Percentiles rank a stretch among this genome's conserved stretches.
phyloP scores from a whole-genome alignment of 2,113 vertebrate species.

The Pachypanchax playfairii region DNA sequence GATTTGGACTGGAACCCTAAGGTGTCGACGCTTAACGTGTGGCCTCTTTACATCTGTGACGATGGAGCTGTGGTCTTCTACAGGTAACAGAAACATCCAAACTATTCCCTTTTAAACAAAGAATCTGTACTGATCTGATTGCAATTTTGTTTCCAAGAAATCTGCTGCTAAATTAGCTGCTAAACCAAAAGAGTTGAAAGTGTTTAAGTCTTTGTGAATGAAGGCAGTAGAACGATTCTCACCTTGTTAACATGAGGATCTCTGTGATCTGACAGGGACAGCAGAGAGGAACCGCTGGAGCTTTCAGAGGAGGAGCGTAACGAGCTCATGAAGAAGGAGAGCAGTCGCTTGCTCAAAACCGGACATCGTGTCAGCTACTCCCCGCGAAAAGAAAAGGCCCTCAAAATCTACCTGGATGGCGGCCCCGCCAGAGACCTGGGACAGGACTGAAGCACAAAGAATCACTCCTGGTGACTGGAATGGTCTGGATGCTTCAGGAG shows the following conservation, averaged over 20 bases:
- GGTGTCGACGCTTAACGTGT: constrained; percentile 95
- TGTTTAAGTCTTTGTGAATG: too few species aligned
- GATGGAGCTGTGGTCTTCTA: constrained; percentile 99
- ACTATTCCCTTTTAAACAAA: background rate
- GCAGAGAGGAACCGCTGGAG: constrained; percentile 91
- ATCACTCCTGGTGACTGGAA: constrained; percentile 56
- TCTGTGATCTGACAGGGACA: constrained; percentile 81
- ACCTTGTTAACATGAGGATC: background rate
- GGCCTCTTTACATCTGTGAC: constrained; percentile 99
- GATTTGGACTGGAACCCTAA: constrained; percentile 99
- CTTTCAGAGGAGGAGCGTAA: constrained; percentile 95
- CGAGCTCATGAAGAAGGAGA: constrained; percentile 98
- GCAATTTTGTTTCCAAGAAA: too few species aligned
- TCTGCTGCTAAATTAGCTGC: too few species aligned
- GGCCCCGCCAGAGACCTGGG: constrained; percentile 92
- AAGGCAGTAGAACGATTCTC: too few species aligned
- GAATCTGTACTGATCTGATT: too few species aligned
- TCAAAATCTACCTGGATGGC: constrained; percentile 98
- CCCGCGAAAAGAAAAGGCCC: constrained; percentile 98
- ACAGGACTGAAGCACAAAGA: constrained; percentile 86
- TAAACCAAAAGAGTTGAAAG: too few species aligned
- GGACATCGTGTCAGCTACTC: constrained; percentile 98
- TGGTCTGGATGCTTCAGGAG: constrained; percentile 82
- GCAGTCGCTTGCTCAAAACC: constrained; percentile 95
- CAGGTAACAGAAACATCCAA: constrained; percentile 91